Percentiles rank a stretch among this genome's conserved stretches.
Evolutionary conservation across 2,113 vertebrate species (phyloP).

Genomic region (Chionodraco myersi): DNA sequence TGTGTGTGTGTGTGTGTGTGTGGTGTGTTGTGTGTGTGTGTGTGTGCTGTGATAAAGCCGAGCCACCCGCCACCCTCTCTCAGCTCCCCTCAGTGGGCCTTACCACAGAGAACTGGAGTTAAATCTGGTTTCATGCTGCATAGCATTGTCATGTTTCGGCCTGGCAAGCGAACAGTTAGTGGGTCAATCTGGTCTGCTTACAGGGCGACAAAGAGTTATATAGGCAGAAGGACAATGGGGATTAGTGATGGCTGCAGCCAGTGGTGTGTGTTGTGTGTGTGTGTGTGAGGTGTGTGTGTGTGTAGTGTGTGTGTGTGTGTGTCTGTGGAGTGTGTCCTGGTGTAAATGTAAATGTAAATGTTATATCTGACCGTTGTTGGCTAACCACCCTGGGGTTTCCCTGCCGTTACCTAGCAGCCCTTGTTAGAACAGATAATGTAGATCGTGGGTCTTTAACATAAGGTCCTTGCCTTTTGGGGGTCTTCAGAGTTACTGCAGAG

Average conservation of each 20-base stretch:
- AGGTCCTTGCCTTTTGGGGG: too few relatives aligned
- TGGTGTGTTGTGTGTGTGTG: constrained; percentile 3
- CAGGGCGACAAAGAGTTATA: constrained; percentile 47
- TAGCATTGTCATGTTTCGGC: constrained; percentile 61
- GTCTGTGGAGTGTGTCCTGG: background rate
- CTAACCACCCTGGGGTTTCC: constrained; percentile 26
- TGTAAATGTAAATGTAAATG: background rate
- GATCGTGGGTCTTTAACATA: too few relatives aligned
- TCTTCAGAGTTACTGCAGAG: too few relatives aligned
- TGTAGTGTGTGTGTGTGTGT: background rate
- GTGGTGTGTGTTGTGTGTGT: background rate
- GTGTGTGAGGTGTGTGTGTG: background rate
- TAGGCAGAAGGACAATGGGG: constrained; percentile 35
- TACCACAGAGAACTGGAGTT: constrained; percentile 74
- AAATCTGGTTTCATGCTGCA: constrained; percentile 77
- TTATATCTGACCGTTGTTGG: constrained; percentile 6
- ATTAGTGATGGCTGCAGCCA: constrained; percentile 2
- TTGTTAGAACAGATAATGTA: background rate
- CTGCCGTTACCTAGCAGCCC: constrained; percentile 40
- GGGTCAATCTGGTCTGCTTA: constrained; percentile 58
- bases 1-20: constrained; percentile 11
- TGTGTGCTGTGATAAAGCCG: constrained; percentile 39
- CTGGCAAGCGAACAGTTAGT: constrained; percentile 65
- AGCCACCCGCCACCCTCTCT: constrained; percentile 47
- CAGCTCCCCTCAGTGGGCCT: constrained; percentile 37